Evolutionary conservation across 53 echinoderm and acorn worm species (phyloP).

Genomic region (Arbacia lixula): DNA sequence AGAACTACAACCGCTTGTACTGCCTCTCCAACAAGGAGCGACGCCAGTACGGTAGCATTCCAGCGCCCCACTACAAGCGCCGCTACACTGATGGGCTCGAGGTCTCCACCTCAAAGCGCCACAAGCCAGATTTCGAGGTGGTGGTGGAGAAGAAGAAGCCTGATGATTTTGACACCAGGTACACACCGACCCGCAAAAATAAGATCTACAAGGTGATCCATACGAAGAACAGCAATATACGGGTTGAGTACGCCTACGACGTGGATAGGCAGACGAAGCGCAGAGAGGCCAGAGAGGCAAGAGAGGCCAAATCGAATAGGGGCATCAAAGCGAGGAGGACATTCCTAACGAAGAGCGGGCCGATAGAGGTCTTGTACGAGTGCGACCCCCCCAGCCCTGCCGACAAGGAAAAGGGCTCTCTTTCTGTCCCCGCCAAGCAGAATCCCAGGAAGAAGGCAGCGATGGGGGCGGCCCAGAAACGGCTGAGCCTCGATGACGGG

Average conservation of each 20-base stretch:
- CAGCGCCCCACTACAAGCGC: constrained; percentile 36
- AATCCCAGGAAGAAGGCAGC: background rate
- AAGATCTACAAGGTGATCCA: constrained; percentile 55
- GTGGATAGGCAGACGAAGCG: constrained; percentile 11
- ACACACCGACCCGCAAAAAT: background rate
- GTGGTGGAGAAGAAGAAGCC: background rate
- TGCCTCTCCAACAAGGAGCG: constrained; percentile 56
- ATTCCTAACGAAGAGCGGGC: constrained; percentile 42
- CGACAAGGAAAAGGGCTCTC: background rate
- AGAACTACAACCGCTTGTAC: constrained; percentile 63
- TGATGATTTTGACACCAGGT: background rate
- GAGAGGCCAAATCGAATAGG: background rate
- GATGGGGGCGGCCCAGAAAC: background rate
- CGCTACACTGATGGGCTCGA: constrained; percentile 42
- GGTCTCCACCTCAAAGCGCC: background rate
- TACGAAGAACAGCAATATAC: constrained; percentile 38
- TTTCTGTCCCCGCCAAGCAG: constrained; percentile 9
- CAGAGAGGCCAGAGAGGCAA: background rate
- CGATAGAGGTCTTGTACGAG: constrained; percentile 44
- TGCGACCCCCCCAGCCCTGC: constrained; percentile 33
- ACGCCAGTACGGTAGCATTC: constrained; percentile 12
- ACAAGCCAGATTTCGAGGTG: background rate
- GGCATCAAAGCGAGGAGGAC: constrained; percentile 41
- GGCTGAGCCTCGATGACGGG: constrained; percentile 31
- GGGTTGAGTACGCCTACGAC: constrained; percentile 49